Conservation (phyloP, 2,797 vertebrate genomes). For the Merluccius polli region DNA sequence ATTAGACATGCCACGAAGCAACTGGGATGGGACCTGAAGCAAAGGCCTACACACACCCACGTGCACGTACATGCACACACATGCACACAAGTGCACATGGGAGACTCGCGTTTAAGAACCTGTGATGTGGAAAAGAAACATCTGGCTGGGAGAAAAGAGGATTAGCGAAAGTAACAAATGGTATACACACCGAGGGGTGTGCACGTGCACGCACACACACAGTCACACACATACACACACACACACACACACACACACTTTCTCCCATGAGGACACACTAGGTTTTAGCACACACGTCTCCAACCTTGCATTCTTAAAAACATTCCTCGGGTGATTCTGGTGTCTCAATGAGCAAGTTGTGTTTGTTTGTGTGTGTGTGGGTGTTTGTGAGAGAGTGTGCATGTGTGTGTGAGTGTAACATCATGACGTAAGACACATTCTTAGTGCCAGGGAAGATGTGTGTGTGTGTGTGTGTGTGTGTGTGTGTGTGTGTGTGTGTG, state of each 20-base stretch:
- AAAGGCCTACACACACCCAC: constrained; percentile 30
- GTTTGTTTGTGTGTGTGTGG: neutral
- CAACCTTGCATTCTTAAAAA: constrained; percentile 6
- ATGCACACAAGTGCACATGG: constrained; percentile 33
- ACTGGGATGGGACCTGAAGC: constrained; percentile 61
- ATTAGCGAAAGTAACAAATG: constrained; percentile 54
- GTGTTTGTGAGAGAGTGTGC: neutral
- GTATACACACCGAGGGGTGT: neutral
- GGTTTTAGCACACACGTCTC: constrained; percentile 11
- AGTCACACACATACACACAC: neutral
- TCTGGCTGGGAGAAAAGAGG: constrained; percentile 56
- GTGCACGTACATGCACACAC: constrained; percentile 14
- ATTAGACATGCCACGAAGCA: constrained; percentile 56
- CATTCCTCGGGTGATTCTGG: neutral
- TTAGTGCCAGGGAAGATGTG: too few relatives aligned
- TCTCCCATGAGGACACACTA: neutral
- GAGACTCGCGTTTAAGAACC: constrained; percentile 60
- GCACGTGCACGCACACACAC: neutral
- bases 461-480: neutral
- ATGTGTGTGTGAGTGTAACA: neutral
- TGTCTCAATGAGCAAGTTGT: neutral
- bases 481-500: constrained; percentile 16
- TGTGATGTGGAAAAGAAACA: constrained; percentile 62
- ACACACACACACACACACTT: neutral
- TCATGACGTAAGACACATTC: neutral